A percentile compares a stretch with the other conserved stretches of the same genome.
Conservation (phyloP, 2,888 invertebrate species). For the Empis stercorea region DNA sequence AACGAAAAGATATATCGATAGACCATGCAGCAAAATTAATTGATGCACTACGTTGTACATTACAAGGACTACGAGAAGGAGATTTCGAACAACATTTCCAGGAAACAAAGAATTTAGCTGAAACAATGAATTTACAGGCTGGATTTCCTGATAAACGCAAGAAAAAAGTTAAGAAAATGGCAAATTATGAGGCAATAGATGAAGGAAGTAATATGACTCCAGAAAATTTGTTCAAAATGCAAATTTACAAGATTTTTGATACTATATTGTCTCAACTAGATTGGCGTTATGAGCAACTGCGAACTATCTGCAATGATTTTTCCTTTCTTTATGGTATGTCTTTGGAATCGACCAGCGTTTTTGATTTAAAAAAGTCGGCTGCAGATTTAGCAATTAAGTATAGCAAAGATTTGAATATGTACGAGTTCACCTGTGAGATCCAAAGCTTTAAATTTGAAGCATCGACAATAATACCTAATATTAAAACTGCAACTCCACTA, state of each 20-base stretch:
- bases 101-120: not conserved
- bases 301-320: not conserved
- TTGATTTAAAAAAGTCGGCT: not conserved
- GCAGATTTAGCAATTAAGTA: not conserved
- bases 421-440: not conserved
- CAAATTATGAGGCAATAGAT: not conserved
- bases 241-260: not conserved
- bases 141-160: not conserved
- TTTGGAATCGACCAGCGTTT: not conserved
- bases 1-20: not conserved
- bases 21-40: not conserved
- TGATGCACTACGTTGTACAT: not conserved
- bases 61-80: not conserved
- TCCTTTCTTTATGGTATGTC: not conserved
- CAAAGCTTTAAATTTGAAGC: slow-evolving; percentile 1
- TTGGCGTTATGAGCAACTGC: not conserved
- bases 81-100: not conserved
- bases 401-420: not conserved
- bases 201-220: slow-evolving; percentile 1
- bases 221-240: not conserved
- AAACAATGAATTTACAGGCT: not conserved
- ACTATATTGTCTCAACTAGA: not conserved
- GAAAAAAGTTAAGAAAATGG: not conserved
- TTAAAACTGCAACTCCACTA: slow-evolving; percentile 1
- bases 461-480: not conserved